Evolutionary conservation across 2,113 vertebrate genomes (phyloP).

Genomic region (Erythrocercus mccallii): DNA sequence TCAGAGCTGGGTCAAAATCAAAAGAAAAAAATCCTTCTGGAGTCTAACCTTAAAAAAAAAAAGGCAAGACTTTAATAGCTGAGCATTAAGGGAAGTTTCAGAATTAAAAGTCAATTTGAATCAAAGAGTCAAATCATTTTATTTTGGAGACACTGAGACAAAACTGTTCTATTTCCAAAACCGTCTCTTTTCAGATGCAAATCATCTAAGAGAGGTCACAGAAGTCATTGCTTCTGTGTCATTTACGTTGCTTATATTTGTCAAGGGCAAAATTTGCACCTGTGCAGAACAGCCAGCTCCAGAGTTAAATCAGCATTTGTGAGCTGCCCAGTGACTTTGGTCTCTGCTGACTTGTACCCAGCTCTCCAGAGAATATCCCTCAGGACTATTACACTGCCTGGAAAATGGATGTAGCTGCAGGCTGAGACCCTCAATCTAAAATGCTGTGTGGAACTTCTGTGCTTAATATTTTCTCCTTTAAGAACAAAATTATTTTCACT

Average conservation of each 20-base stretch:
- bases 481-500: not conserved
- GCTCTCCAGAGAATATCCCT: not conserved
- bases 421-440: not conserved
- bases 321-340: not conserved
- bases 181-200: constrained; percentile 24
- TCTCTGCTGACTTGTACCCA: not conserved
- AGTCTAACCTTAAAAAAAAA: not conserved
- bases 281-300: constrained; percentile 16
- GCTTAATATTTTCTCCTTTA: not conserved
- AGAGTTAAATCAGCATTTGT: constrained; percentile 31
- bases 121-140: not conserved
- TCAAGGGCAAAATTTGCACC: constrained; percentile 50
- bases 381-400: not conserved
- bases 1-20: not conserved
- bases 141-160: constrained; percentile 20
- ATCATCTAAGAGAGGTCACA: not conserved
- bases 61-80: not conserved
- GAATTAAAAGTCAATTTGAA: constrained; percentile 38
- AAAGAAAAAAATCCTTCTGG: not conserved
- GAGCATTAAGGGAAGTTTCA: not conserved
- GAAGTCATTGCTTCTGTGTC: constrained; percentile 32
- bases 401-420: not conserved
- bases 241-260: not conserved
- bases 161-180: constrained; percentile 25
- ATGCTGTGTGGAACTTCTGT: not conserved